Base-by-base conservation (phyloP, 2,888 invertebrate genomes). In the Tachina fera region DNA sequence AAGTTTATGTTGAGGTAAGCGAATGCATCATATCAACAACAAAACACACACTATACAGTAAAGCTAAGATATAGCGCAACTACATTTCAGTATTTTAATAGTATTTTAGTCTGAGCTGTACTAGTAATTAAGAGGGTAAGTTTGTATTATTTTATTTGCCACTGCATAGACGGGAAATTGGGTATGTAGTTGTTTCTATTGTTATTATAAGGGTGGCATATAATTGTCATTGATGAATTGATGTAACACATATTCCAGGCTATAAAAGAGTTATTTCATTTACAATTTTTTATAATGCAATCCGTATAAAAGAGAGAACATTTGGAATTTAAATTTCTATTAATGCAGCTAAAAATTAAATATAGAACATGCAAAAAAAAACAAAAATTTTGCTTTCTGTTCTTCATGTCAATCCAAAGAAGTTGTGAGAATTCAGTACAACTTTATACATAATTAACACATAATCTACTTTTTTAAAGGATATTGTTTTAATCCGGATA, bases 1-100 rank as follows among this genome's bases (percentile, higher is more conserved):
- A 22, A 65, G 49, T 75, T 87, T 39, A 67, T 60, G 47, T 58
- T 60, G 41, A 85, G 77, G 88, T 87, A 88, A 76, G 49, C 82
- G 56, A 89, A 85, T 56, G 71, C 65, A 53, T 75, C 71, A 86
- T 79, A 86, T 67, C 71, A 75, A 70, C 49, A 63, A 13, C 31
- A 41, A 61, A 60, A 9, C 16, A 51, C 4, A 39, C 3, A 39
- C 8, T 22, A 1, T 11, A 49, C 49, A 68, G 19, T 1, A 6
- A 11, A 5, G 58, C 1, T n/a, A 11, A 68, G 43, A 51, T 60
- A 16, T 41, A 41, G 67, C 51, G 22, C 13, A 61, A 16, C 3
- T 58, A 9, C 13, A 58, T 14, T 58, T 31, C 6, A 31, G 31
- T 31, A 31, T 6, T 6, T 31, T 6, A 31, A 31, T 31, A 6